Base-by-base conservation (phyloP, 35 echinoderm and acorn worm species). In the Strongylocentrotus purpuratus region DNA sequence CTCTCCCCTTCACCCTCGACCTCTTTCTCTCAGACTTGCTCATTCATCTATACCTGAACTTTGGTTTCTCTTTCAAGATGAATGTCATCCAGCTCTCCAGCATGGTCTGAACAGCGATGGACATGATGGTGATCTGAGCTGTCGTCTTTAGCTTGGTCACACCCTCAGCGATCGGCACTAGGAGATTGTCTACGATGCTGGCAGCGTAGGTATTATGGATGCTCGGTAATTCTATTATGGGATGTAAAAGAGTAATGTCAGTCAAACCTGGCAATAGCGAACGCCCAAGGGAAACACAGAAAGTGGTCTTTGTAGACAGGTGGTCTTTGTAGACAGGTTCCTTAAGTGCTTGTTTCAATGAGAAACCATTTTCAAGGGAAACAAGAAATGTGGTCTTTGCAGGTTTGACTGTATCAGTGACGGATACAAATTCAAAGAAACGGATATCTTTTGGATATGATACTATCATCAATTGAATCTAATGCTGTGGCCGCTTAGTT, bases 41-140 rank as follows among this genome's bases (percentile, higher is more conserved):
- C 12, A 45, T 15, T 46, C 31, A 35, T 9, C 87, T 94, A 86
- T 92, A 99, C 98, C 98, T 99, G 90, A 99, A 99, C 88, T 99
- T 99, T 61, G 97, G 95, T 94, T 98, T 99, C 94, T 99, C 97
- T 88, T 97, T 97, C 28, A 99, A 94, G 17, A 99, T 96, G 87
- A 94, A 94, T 12, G 95, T 94, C 98, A 99, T 99, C 98, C 98
- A 99, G 14, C 96, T 97, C 86, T 99, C 96, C 65, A 99, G 85
- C 97, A 99, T 98, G 25, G 96, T 97, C 5, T 96, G 96, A 13
- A 97, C 88, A 31, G 97, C 95, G 50, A 99, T 95, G 7, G 97
- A 98, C 46, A 98, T 96, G 17, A 97, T 95, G 45, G 98, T 96
- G 45, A 99, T 97, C 94, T 99, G 98, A 94, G 97, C 96, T 78